These are phyloP conservation scores for Leptodactylus fuscus DNA, from an alignment of 2,113 vertebrate genomes.

Conservation along the genomic window DNA sequence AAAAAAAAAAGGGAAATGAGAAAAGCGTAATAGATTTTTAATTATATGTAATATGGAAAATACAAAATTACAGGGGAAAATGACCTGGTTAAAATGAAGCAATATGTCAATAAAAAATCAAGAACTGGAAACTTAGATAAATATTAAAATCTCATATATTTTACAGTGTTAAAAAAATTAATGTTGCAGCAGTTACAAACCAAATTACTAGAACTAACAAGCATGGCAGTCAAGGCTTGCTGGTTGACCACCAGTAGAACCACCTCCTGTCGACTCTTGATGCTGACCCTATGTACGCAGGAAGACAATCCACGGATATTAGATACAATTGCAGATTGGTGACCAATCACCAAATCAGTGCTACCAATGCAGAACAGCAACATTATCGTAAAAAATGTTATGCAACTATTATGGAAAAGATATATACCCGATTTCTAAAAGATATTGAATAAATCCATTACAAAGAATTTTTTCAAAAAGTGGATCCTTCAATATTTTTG, in stretches of 20 bases:
- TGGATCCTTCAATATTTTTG: too few species aligned
- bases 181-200: not conserved
- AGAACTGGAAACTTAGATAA: not conserved
- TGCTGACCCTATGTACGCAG: not conserved
- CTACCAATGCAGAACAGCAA: not conserved
- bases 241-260: not conserved
- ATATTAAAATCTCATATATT: not conserved
- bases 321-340: not conserved
- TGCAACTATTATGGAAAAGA: too few species aligned
- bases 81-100: too few species aligned
- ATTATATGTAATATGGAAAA: not conserved
- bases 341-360: not conserved
- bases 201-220: not conserved
- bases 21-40: too few species aligned
- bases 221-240: not conserved
- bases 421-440: too few species aligned
- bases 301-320: not conserved
- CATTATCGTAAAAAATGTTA: not conserved
- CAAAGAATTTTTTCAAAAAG: too few species aligned
- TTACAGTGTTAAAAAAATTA: too few species aligned
- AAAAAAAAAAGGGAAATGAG: too few species aligned
- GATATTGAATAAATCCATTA: too few species aligned
- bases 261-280: not conserved
- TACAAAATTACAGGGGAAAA: too few species aligned
- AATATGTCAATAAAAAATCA: not conserved